A percentile compares a stretch with the other conserved stretches of the same genome.
Evolutionary conservation across 2,797 vertebrate species (phyloP).

Genomic region (Neosalanx taihuensis): DNA sequence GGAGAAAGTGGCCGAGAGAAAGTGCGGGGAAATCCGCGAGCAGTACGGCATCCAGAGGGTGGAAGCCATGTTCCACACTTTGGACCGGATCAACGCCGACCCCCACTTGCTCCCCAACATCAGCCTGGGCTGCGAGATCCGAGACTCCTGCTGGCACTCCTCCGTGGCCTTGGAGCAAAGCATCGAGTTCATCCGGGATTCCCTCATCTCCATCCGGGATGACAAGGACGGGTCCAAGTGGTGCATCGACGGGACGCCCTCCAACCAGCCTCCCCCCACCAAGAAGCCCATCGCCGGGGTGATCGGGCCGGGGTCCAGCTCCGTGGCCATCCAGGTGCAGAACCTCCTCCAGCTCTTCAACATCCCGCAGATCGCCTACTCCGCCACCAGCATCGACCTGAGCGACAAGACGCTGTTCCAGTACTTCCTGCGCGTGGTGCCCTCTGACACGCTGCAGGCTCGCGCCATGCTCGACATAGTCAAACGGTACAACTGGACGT

Average conservation of each 20-base stretch:
- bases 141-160: slow-evolving; percentile 98
- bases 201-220: slow-evolving; percentile 94
- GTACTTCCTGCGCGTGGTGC: slow-evolving; percentile 96
- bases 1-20: slow-evolving; percentile 93
- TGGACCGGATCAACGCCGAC: slow-evolving; percentile 95
- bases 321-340: slow-evolving; percentile 98
- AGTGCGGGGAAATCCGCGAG: slow-evolving; percentile 96
- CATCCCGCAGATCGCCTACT: slow-evolving; percentile 98
- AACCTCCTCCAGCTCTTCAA: slow-evolving; percentile 97
- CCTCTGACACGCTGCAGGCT: slow-evolving; percentile 94
- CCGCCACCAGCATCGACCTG: slow-evolving; percentile 96
- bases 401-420: slow-evolving; percentile 98
- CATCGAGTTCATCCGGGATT: slow-evolving; percentile 98
- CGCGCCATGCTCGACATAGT: slow-evolving; percentile 97
- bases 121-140: slow-evolving; percentile 95
- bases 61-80: slow-evolving; percentile 97
- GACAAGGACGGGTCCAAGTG: slow-evolving; percentile 90
- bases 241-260: slow-evolving; percentile 86
- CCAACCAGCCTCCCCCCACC: slow-evolving; percentile 76
- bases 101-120: slow-evolving; percentile 90
- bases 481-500: slow-evolving; percentile 98
- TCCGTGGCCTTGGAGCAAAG: slow-evolving; percentile 98
- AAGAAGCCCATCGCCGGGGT: slow-evolving; percentile 98
- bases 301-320: slow-evolving; percentile 98
- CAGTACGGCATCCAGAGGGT: slow-evolving; percentile 98